Percentiles rank a stretch among this genome's conserved stretches.
phyloP scores from a whole-genome alignment of 2,888 invertebrate genomes.

The Ypsolopha sequella region DNA sequence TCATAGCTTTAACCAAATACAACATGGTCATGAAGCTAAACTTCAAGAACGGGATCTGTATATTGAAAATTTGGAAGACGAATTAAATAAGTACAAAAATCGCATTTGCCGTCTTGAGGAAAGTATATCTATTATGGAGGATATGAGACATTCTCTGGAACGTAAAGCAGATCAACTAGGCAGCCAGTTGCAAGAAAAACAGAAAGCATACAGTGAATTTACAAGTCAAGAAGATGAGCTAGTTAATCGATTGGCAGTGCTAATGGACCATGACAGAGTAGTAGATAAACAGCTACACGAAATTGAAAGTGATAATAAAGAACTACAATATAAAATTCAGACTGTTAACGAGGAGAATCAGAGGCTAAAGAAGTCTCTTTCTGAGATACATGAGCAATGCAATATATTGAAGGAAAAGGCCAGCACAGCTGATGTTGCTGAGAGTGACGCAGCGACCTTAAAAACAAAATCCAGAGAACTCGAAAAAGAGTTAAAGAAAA shows the following conservation, averaged over 20 bases:
- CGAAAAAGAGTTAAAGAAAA: constrained; percentile 49
- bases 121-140: constrained; percentile 72
- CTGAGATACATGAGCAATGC: constrained; percentile 51
- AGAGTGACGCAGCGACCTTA: constrained; percentile 34
- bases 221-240: constrained; percentile 74
- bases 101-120: constrained; percentile 77
- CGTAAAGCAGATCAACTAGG: constrained; percentile 73
- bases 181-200: constrained; percentile 70
- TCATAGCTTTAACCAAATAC: constrained; percentile 46
- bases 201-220: constrained; percentile 71
- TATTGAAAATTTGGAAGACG: constrained; percentile 79
- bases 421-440: constrained; percentile 32
- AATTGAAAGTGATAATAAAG: constrained; percentile 66
- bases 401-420: constrained; percentile 40
- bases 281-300: constrained; percentile 74
- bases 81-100: constrained; percentile 73
- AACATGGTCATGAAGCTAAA: constrained; percentile 73
- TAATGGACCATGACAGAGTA: constrained; percentile 74
- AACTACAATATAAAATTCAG: constrained; percentile 65
- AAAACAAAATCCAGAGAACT: constrained; percentile 49
- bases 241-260: constrained; percentile 70
- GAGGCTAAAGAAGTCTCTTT: constrained; percentile 49
- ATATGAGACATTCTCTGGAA: constrained; percentile 71
- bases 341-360: constrained; percentile 64
- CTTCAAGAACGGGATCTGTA: constrained; percentile 80